These are phyloP conservation scores for Embidobia sp. DNA, from an alignment of 2,888 invertebrate genomes.

Conservation along the genomic window DNA sequence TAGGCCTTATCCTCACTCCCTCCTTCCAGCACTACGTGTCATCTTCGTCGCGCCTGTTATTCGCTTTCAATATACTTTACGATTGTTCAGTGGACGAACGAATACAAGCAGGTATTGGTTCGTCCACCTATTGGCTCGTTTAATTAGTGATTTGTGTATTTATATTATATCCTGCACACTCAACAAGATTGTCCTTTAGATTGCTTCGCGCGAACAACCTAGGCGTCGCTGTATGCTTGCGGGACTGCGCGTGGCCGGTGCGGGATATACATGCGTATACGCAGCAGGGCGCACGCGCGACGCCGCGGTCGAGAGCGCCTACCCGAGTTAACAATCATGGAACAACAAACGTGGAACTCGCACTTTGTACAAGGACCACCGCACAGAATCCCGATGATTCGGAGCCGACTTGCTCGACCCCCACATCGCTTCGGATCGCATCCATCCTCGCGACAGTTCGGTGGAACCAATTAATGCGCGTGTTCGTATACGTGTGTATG, in stretches of 20 bases:
- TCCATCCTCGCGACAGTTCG: slow-evolving; percentile 69
- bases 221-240: no score
- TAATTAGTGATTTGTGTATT: slow-evolving; percentile 32
- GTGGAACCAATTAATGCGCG: slow-evolving; percentile 72
- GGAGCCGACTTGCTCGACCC: no score
- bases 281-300: background rate
- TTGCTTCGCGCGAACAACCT: slow-evolving; percentile 29
- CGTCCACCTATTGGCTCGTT: background rate
- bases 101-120: no score
- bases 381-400: slow-evolving; percentile 16
- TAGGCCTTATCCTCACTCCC: slow-evolving; percentile 56
- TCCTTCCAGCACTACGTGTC: slow-evolving; percentile 19
- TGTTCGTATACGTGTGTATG: slow-evolving; percentile 47
- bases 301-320: slow-evolving; percentile 36
- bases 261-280: no score
- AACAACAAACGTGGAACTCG: slow-evolving; percentile 42
- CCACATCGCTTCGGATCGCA: slow-evolving; percentile 1
- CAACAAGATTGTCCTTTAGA: slow-evolving; percentile 52
- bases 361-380: slow-evolving; percentile 36
- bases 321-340: slow-evolving; percentile 42
- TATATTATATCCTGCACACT: slow-evolving; percentile 54
- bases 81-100: no score
- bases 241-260: no score
- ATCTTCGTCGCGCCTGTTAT: slow-evolving; percentile 19
- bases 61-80: slow-evolving; percentile 44